Base-by-base conservation (phyloP, 2,888 invertebrate genomes). In the Oxystoma pomonae region DNA sequence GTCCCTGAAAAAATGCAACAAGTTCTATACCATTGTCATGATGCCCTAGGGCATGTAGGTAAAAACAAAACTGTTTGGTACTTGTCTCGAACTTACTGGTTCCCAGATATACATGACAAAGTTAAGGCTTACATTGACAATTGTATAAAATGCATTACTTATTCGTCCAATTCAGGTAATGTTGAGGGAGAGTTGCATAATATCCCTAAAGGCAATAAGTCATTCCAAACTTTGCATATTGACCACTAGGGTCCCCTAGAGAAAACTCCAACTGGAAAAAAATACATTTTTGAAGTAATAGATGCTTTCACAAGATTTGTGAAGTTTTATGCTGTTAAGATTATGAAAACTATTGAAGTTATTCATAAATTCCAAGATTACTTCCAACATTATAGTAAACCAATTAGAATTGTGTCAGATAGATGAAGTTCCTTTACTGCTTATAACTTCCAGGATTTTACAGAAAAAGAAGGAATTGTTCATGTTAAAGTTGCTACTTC, bases 211-310 rank as follows among this genome's bases (percentile, higher is more conserved):
- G 53, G 53, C 19, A 53, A 53, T 53, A 19, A 17, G 7, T 60
- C 63, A 7, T 63, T 63, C 49, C 18, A 49, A 7, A 63, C 60
- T 2, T 17, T 60, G 5, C 63, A 63, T 52, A 35, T 55, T 16
- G 63, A 63, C 51, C 60, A 63, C 22, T 63, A 57, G 56, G 63
- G 63, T 16, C 63, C 60, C n/a, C n/a, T n/a, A n/a, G n/a, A n/a
- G n/a, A n/a, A n/a, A n/a, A n/a, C n/a, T n/a, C n/a, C n/a, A n/a
- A n/a, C n/a, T n/a, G n/a, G n/a, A n/a, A n/a, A n/a, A n/a, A n/a
- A n/a, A n/a, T n/a, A n/a, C n/a, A n/a, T n/a, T n/a, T n/a, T n/a
- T n/a, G n/a, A n/a, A n/a, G n/a, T n/a, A n/a, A n/a, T n/a, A n/a
- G n/a, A n/a, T n/a, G n/a, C n/a, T n/a, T n/a, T n/a, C n/a, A n/a